phyloP scores from a whole-genome alignment of 2,113 vertebrate species.

The Pundamilia nyererei region DNA sequence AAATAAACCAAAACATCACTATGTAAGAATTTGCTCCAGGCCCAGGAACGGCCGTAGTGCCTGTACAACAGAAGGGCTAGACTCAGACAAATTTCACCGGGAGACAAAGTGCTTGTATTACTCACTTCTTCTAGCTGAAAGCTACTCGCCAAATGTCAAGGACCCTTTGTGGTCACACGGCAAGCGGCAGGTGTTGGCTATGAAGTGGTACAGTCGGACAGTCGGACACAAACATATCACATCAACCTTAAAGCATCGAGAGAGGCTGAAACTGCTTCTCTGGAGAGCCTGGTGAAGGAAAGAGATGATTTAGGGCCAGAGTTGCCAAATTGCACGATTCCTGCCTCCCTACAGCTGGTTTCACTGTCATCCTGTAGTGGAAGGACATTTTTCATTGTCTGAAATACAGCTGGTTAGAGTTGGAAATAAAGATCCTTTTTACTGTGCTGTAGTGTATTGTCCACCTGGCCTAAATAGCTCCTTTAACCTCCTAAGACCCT shows the following conservation, averaged over 20 bases:
- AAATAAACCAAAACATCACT: not conserved
- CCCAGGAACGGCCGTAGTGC: not conserved
- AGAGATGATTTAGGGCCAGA: not conserved
- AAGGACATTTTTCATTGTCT: rapidly evolving
- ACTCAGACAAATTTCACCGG: not conserved
- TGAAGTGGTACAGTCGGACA: not conserved
- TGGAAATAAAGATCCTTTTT: not conserved
- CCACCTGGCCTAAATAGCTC: not conserved
- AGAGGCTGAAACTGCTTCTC: not conserved
- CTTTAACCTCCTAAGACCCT: not conserved
- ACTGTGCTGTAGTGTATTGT: not conserved
- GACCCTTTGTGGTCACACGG: not conserved
- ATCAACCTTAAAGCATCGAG: not conserved
- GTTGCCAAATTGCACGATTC: not conserved
- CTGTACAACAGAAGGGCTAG: not conserved
- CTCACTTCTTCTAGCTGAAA: not conserved
- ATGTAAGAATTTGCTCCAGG: not conserved
- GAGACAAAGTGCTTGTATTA: not conserved
- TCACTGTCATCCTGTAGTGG: not conserved
- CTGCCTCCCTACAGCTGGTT: not conserved
- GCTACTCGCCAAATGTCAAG: not conserved
- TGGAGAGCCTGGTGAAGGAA: not conserved
- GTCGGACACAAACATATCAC: not conserved
- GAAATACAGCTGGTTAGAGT: not conserved
- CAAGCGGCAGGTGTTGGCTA: not conserved